Conservation (phyloP, 2,888 invertebrate species). For the Strigamia maritima region DNA sequence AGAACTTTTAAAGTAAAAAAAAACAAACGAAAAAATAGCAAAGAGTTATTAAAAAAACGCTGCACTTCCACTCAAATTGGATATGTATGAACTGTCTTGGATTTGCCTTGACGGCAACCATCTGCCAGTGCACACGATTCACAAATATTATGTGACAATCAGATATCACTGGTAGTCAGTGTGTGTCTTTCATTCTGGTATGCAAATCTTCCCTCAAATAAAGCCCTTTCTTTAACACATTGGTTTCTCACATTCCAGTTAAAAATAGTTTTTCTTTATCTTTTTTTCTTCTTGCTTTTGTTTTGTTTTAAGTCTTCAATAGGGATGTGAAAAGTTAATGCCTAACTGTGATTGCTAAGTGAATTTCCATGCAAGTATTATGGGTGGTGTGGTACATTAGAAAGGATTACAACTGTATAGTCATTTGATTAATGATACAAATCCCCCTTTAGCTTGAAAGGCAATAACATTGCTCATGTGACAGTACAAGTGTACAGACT, state of each 20-base stretch:
- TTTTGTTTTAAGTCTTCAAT: background rate
- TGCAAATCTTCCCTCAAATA: conserved; percentile 36
- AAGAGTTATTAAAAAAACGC: background rate
- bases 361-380: background rate
- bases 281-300: background rate
- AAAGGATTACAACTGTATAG: background rate
- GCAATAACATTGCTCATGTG: conserved; percentile 38
- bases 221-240: background rate
- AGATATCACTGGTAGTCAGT: conserved; percentile 38
- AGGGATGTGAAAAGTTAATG: background rate
- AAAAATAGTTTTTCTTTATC: background rate
- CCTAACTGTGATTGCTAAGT: conserved; percentile 19
- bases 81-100: background rate
- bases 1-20: background rate
- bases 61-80: conserved; percentile 15
- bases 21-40: background rate
- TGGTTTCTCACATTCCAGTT: conserved; percentile 35
- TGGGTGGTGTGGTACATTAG: background rate
- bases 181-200: conserved; percentile 40
- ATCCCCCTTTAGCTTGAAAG: conserved; percentile 2
- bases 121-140: conserved; percentile 29
- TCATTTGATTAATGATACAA: background rate
- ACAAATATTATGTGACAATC: conserved; percentile 37
- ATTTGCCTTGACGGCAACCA: conserved; percentile 3
- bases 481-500: conserved; percentile 40